Conservation (phyloP, 2,888 invertebrate species). For the Hirtodrosophila cameraria region DNA sequence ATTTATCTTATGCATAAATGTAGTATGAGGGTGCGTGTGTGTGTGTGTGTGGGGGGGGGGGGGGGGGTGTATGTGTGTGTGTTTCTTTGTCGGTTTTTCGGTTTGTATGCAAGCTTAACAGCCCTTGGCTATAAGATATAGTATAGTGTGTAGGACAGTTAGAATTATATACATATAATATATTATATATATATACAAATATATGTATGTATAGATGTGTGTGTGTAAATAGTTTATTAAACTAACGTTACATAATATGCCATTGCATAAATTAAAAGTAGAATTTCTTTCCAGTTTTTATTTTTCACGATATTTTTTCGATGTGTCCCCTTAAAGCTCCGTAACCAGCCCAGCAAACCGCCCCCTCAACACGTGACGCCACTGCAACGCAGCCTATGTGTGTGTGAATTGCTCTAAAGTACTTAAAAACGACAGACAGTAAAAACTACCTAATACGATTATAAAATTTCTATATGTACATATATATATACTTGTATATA, state of each 20-base stretch:
- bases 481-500: constrained; percentile 23
- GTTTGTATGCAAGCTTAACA: neutral
- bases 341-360: neutral
- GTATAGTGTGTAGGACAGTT: neutral
- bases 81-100: constrained; percentile 10
- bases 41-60: constrained; percentile 5
- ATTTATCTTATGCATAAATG: constrained; percentile 51
- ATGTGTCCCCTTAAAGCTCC: constrained; percentile 20
- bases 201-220: constrained; percentile 21
- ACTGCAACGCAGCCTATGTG: constrained; percentile 36
- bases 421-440: constrained; percentile 47
- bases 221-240: constrained; percentile 47
- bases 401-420: constrained; percentile 55
- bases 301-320: constrained; percentile 6
- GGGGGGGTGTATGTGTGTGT: neutral
- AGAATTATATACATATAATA: constrained; percentile 8
- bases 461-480: constrained; percentile 31
- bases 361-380: constrained; percentile 32
- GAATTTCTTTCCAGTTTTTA: no score
- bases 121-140: constrained; percentile 1
- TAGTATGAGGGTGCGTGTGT: constrained; percentile 15
- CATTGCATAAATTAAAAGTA: constrained; percentile 58
- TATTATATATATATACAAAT: constrained; percentile 16
- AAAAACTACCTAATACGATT: constrained; percentile 63
- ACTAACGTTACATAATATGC: constrained; percentile 60